Conservation (phyloP, 2,797 vertebrate genomes). For the Odontamblyopus lacepedii region DNA sequence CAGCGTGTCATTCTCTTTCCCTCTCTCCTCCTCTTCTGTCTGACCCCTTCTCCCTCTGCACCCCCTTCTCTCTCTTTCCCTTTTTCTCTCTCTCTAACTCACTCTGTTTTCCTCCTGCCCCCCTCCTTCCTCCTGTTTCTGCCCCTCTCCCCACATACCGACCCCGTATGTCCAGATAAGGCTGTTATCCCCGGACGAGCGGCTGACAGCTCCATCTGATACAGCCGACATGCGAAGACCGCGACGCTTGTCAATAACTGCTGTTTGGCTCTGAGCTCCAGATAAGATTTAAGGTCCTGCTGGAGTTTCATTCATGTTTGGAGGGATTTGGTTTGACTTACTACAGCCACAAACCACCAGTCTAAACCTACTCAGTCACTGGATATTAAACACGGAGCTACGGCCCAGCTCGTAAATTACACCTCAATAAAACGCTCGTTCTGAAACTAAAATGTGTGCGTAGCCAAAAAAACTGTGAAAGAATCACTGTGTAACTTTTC, state of each 20-base stretch:
- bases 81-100: not conserved
- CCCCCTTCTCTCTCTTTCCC: not conserved
- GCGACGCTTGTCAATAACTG: constrained; percentile 13
- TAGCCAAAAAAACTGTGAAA: too few relatives aligned
- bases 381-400: not conserved
- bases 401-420: not conserved
- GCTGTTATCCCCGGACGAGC: constrained; percentile 27
- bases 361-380: constrained; percentile 2
- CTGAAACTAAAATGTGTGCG: not conserved
- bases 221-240: constrained; percentile 5
- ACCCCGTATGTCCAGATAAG: constrained; percentile 27
- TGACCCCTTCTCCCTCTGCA: not conserved
- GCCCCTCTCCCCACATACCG: constrained; percentile 12
- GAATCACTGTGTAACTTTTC: too few relatives aligned
- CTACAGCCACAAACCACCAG: not conserved
- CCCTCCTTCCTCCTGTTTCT: not conserved
- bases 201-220: constrained; percentile 49
- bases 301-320: not conserved
- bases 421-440: not conserved
- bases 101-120: not conserved
- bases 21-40: not conserved
- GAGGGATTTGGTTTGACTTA: not conserved
- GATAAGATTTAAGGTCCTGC: not conserved
- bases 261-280: not conserved
- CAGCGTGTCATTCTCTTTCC: not conserved